phyloP scores from a whole-genome alignment of 2,797 vertebrate species.

The Ctenopoma multispine region DNA sequence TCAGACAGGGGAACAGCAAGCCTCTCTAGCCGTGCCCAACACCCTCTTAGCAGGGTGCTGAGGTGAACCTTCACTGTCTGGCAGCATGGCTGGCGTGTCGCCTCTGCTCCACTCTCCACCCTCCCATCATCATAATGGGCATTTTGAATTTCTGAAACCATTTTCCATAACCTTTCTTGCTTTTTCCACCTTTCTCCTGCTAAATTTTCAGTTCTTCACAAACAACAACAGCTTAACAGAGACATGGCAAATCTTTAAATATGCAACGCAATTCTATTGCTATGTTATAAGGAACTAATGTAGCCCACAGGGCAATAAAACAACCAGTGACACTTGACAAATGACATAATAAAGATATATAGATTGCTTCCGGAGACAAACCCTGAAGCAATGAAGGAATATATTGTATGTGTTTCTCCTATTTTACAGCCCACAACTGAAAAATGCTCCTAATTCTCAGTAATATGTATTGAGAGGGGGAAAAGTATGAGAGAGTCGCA shows the following conservation, averaged over 20 bases:
- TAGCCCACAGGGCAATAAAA: conserved; percentile 19
- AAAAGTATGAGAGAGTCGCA: not conserved
- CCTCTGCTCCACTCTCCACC: conserved; percentile 20
- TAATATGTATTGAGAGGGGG: not conserved
- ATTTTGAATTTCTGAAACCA: conserved; percentile 25
- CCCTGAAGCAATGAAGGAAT: not conserved
- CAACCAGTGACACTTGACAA: conserved; percentile 31
- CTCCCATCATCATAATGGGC: conserved; percentile 21
- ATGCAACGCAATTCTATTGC: conserved; percentile 1
- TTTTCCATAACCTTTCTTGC: conserved; percentile 6
- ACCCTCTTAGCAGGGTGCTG: conserved; percentile 58
- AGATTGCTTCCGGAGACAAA: conserved; percentile 19
- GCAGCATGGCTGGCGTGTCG: conserved; percentile 38
- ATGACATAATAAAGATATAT: conserved; percentile 29
- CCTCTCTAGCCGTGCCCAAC: conserved; percentile 50
- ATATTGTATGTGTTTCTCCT: conserved; percentile 11
- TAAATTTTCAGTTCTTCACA: conserved; percentile 20
- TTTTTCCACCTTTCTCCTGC: not conserved
- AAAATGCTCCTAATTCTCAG: conserved; percentile 1
- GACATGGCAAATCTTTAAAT: conserved; percentile 13
- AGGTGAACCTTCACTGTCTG: conserved; percentile 64
- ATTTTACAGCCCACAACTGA: not conserved
- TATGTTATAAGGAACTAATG: conserved; percentile 3
- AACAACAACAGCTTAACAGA: conserved; percentile 16
- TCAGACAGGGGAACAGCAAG: conserved; percentile 71